Conservation (phyloP, 2,888 invertebrate genomes). For the Thecophora atra region DNA sequence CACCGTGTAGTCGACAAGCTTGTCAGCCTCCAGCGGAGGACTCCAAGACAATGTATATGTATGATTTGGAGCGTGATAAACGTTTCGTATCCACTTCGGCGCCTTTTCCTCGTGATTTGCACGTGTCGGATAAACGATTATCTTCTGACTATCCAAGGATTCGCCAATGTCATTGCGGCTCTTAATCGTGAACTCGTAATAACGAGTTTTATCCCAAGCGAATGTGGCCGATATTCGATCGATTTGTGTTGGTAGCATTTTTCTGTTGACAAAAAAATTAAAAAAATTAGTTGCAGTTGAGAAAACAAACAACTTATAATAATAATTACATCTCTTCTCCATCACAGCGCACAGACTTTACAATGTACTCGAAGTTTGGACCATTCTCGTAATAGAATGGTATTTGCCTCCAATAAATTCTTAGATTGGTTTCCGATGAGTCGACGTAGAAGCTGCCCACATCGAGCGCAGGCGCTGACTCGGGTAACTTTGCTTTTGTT, state of each 20-base stretch:
- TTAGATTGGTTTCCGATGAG: constrained; percentile 70
- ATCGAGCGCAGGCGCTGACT: constrained; percentile 74
- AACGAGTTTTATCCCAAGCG: constrained; percentile 45
- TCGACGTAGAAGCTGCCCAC: constrained; percentile 78
- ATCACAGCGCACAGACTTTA: constrained; percentile 60
- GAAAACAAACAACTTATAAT: neutral
- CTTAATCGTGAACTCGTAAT: constrained; percentile 49
- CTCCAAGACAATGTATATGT: constrained; percentile 79
- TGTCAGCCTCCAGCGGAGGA: constrained; percentile 63
- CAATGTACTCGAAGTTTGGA: constrained; percentile 74
- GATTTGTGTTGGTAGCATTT: constrained; percentile 38
- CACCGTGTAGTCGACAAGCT: constrained; percentile 76
- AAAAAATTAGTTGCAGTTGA: neutral
- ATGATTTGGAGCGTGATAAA: constrained; percentile 71
- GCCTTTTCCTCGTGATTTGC: constrained; percentile 37
- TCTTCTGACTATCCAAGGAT: constrained; percentile 44
- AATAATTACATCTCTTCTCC: constrained; percentile 46
- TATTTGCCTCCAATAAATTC: constrained; percentile 82
- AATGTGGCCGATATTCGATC: constrained; percentile 48
- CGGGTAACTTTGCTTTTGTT: constrained; percentile 69
- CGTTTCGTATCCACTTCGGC: constrained; percentile 71
- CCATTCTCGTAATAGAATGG: constrained; percentile 76
- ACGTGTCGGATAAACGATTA: constrained; percentile 41
- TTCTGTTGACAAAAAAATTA: constrained; percentile 19
- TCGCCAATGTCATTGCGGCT: constrained; percentile 50